Percentiles rank a stretch among this genome's conserved stretches.
Conservation (phyloP, 2,888 invertebrate genomes). For the Osedax frankpressi region DNA sequence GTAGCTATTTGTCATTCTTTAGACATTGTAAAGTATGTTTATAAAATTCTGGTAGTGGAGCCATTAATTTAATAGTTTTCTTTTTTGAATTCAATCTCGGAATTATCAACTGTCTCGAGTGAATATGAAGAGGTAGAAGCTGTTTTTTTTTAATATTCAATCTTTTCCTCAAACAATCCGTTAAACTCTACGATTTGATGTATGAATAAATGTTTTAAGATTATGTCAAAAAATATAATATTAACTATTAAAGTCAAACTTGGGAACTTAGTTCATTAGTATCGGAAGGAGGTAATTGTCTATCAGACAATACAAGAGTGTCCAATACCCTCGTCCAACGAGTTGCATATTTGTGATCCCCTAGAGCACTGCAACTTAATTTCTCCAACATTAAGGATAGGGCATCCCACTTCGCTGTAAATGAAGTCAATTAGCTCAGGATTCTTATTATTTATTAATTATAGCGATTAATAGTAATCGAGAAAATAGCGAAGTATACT, state of each 20-base stretch:
- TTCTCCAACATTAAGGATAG: background rate
- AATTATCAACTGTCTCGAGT: background rate
- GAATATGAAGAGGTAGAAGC: background rate
- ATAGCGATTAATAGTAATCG: too few relatives aligned
- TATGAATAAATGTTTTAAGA: too few relatives aligned
- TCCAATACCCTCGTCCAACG: slow-evolving; percentile 1
- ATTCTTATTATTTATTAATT: too few relatives aligned
- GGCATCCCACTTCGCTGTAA: slow-evolving; percentile 16
- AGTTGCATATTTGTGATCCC: slow-evolving; percentile 12
- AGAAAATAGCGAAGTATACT: too few relatives aligned
- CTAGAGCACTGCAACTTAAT: background rate
- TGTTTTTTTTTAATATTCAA: too few relatives aligned
- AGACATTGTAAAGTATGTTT: slow-evolving; percentile 28
- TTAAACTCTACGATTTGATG: too few relatives aligned
- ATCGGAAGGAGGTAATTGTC: too few relatives aligned
- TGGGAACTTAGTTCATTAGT: too few relatives aligned
- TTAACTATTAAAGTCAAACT: too few relatives aligned
- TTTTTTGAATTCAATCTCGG: background rate
- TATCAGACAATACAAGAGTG: background rate
- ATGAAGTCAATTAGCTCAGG: background rate
- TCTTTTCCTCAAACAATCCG: too few relatives aligned
- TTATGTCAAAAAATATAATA: too few relatives aligned
- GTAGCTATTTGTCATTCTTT: too few relatives aligned
- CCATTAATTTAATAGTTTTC: background rate
- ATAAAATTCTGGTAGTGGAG: background rate